A percentile compares a stretch with the other conserved stretches of the same genome.
phyloP scores from a whole-genome alignment of 2,888 invertebrate genomes.

The Drosophila neonasuta region DNA sequence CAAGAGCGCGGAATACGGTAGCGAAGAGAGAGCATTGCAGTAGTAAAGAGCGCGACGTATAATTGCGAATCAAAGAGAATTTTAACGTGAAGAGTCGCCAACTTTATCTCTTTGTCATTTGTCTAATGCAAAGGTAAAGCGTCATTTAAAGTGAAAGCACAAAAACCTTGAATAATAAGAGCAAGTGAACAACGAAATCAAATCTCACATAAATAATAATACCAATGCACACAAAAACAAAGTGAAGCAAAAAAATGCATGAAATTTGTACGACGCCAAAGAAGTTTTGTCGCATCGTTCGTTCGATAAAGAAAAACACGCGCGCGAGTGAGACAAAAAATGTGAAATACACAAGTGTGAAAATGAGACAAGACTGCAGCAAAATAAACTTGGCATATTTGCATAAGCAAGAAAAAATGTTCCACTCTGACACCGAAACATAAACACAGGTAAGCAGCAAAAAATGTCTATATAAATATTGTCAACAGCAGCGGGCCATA shows the following conservation, averaged over 20 bases:
- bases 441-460: slow-evolving; percentile 54
- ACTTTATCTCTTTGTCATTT: not conserved
- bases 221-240: slow-evolving; percentile 7
- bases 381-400: slow-evolving; percentile 75
- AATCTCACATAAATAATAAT: slow-evolving; percentile 25
- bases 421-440: slow-evolving; percentile 69
- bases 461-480: slow-evolving; percentile 41
- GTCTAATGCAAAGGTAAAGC: not conserved
- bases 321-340: slow-evolving; percentile 40
- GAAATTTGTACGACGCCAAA: slow-evolving; percentile 63
- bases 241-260: slow-evolving; percentile 39
- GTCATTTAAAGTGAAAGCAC: not conserved
- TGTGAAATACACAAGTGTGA: slow-evolving; percentile 33
- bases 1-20: no score
- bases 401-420: slow-evolving; percentile 63
- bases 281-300: slow-evolving; percentile 69
- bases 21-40: no score
- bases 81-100: not conserved
- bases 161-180: not conserved
- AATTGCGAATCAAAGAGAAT: not conserved
- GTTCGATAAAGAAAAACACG: slow-evolving; percentile 61
- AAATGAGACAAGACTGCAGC: slow-evolving; percentile 36
- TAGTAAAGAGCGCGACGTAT: not conserved
- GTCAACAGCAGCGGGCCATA: slow-evolving; percentile 51
- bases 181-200: slow-evolving; percentile 30